Evolutionary conservation across 2,888 invertebrate genomes (phyloP).

Genomic region (Folsomia candida): DNA sequence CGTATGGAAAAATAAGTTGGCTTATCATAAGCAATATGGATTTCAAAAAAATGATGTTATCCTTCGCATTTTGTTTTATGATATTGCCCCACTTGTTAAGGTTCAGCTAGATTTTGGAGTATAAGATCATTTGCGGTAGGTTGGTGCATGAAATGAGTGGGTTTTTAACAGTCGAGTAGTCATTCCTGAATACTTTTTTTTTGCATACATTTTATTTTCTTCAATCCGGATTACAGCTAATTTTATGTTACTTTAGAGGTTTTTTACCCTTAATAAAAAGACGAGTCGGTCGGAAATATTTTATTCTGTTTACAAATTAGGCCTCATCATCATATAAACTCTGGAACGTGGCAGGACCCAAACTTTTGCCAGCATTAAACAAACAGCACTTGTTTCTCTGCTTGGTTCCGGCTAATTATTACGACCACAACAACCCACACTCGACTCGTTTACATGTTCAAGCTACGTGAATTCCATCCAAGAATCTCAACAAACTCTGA

Average conservation of each 20-base stretch:
- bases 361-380: no score
- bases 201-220: neutral
- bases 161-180: neutral
- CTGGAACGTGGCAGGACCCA: no score
- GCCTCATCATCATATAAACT: no score
- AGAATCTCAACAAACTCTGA: neutral
- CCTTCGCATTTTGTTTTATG: neutral
- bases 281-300: no score
- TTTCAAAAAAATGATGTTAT: neutral
- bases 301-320: no score
- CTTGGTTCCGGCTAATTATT: slow-evolving; percentile 2
- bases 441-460: neutral
- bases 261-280: neutral
- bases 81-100: neutral
- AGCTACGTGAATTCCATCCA: neutral
- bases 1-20: neutral
- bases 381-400: neutral
- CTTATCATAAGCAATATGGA: neutral
- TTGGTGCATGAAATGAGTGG: neutral
- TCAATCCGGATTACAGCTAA: neutral
- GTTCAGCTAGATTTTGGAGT: no score
- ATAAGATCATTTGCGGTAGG: neutral
- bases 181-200: neutral
- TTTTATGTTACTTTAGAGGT: neutral
- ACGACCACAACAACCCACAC: neutral